These are phyloP conservation scores for Drosophila borealis DNA, from an alignment of 2,888 invertebrate genomes.

Conservation along the genomic window DNA sequence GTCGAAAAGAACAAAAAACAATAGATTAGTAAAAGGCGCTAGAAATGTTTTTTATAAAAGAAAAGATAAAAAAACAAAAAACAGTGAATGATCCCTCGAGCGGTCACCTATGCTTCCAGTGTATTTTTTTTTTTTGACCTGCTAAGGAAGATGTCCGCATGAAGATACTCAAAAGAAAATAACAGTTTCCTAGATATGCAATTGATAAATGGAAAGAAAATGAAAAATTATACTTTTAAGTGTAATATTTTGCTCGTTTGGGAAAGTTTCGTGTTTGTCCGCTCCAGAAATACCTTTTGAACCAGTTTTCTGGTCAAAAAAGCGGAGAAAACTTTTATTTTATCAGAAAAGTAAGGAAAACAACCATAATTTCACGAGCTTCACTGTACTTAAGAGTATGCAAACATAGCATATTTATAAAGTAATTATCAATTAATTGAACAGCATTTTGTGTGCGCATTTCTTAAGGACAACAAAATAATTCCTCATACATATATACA, in stretches of 20 bases:
- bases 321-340: too few relatives aligned
- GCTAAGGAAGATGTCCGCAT: not conserved
- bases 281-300: too few relatives aligned
- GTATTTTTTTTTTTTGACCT: too few relatives aligned
- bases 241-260: too few relatives aligned
- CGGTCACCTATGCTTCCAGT: not conserved
- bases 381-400: not conserved
- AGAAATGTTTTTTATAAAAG: not conserved
- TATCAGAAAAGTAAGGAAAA: too few relatives aligned
- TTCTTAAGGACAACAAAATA: conserved; percentile 17
- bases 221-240: too few relatives aligned
- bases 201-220: too few relatives aligned
- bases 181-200: too few relatives aligned
- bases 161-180: too few relatives aligned
- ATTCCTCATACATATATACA: not conserved
- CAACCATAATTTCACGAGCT: not conserved
- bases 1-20: conserved; percentile 9
- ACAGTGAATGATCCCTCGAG: not conserved
- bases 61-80: not conserved
- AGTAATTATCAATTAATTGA: not conserved
- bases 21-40: conserved; percentile 14
- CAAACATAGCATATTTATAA: too few relatives aligned
- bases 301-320: too few relatives aligned
- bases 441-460: conserved; percentile 14
- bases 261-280: too few relatives aligned